Evolutionary conservation across 2,797 vertebrate species (phyloP).

Genomic region (Neosilurus hyrtlii): DNA sequence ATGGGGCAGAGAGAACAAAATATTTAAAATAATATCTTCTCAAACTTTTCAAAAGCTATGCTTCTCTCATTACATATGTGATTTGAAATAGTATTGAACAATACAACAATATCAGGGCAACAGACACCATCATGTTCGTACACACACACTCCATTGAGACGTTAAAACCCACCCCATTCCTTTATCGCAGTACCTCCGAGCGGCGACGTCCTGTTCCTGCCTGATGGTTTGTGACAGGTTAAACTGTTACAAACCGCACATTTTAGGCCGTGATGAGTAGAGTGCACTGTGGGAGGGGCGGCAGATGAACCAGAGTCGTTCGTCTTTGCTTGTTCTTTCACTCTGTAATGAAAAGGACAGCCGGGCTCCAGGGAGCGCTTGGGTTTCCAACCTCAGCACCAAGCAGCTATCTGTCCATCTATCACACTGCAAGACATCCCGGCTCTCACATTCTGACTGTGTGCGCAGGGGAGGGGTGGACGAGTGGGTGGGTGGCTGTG

Average conservation of each 20-base stretch:
- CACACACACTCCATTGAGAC: neutral
- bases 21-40: neutral
- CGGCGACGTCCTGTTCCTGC: constrained; percentile 46
- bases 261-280: constrained; percentile 28
- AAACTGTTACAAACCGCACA: constrained; percentile 71
- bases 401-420: constrained; percentile 77
- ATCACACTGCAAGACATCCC: constrained; percentile 62
- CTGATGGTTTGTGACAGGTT: constrained; percentile 70
- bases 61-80: neutral
- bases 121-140: neutral
- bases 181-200: constrained; percentile 48
- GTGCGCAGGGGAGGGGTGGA: constrained; percentile 22
- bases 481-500: neutral
- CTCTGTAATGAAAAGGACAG: constrained; percentile 70
- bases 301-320: constrained; percentile 68
- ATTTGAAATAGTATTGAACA: neutral
- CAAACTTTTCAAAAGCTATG: neutral
- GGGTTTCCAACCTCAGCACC: constrained; percentile 68
- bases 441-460: constrained; percentile 35
- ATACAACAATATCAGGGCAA: constrained; percentile 1
- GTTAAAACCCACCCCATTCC: constrained; percentile 50
- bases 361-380: constrained; percentile 75
- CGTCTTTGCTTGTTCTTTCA: constrained; percentile 68
- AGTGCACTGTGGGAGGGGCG: constrained; percentile 32
- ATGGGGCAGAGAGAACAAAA: constrained; percentile 7